A percentile compares a stretch with the other conserved stretches of the same genome.
Evolutionary conservation across 2,113 vertebrate genomes (phyloP).

Genomic region (Junco hyemalis): DNA sequence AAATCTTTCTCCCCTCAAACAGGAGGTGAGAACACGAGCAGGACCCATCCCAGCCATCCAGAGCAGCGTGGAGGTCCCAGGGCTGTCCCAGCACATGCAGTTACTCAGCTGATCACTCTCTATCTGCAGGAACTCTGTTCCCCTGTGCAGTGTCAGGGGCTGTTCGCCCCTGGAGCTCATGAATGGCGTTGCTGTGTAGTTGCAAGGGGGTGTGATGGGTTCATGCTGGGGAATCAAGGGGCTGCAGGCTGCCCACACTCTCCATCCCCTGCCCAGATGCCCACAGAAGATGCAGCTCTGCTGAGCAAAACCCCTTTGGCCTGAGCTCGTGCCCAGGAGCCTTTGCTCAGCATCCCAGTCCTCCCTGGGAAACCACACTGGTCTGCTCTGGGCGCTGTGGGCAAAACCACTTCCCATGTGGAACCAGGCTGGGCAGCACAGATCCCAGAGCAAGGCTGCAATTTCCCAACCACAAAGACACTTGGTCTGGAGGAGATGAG

Average conservation of each 20-base stretch:
- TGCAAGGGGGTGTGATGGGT: background rate
- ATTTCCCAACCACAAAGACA: slow-evolving; percentile 29
- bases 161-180: background rate
- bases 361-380: background rate
- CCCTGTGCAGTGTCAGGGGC: background rate
- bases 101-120: background rate
- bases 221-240: background rate
- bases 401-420: slow-evolving; percentile 49
- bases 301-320: background rate
- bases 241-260: background rate
- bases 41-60: background rate
- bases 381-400: background rate
- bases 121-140: background rate
- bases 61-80: background rate
- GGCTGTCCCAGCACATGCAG: background rate
- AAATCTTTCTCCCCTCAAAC: background rate
- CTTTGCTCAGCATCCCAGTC: background rate
- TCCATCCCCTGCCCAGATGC: background rate
- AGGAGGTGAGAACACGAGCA: background rate
- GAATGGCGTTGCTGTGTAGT: background rate
- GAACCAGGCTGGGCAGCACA: background rate
- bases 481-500: background rate
- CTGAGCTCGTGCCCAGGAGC: background rate
- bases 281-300: background rate
- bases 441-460: background rate